Evolutionary conservation across 1,140 invertebrate species (phyloP).

Genomic region (Drosophila jambulina): DNA sequence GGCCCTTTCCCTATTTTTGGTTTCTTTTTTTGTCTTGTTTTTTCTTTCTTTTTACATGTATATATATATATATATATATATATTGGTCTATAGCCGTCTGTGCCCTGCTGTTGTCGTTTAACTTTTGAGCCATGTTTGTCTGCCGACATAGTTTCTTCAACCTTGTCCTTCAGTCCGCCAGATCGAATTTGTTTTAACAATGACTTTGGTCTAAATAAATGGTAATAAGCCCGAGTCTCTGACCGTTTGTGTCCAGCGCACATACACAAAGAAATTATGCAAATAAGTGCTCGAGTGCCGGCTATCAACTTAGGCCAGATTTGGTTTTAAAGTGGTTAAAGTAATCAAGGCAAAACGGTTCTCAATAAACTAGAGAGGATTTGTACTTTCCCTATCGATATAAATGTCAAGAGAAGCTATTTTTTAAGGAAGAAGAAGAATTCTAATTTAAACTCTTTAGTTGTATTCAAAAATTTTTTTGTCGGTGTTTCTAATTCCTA

Average conservation of each 20-base stretch:
- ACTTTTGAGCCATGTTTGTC: constrained; percentile 56
- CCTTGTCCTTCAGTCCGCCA: constrained; percentile 28
- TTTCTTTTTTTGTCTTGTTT: neutral
- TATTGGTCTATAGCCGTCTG: constrained; percentile 27
- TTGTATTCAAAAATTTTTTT: no score
- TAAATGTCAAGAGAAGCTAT: no score
- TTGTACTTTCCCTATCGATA: neutral
- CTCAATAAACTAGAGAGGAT: neutral
- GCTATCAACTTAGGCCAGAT: constrained; percentile 28
- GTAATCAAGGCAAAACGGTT: constrained; percentile 15
- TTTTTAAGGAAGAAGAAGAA: neutral
- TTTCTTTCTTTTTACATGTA: neutral
- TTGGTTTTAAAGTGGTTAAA: constrained; percentile 26
- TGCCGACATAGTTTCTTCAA: constrained; percentile 45
- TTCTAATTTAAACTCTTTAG: neutral
- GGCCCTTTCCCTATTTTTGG: constrained; percentile 15
- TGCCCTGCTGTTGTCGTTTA: constrained; percentile 37
- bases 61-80: neutral
- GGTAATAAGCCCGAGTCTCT: constrained; percentile 75
- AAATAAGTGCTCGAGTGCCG: constrained; percentile 48
- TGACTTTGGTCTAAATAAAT: constrained; percentile 67
- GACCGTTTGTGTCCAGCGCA: constrained; percentile 48
- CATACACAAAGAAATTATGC: constrained; percentile 68
- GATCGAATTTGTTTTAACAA: constrained; percentile 71
- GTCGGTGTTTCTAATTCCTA: no score